Conservation (phyloP, 1,140 invertebrate species). For the Hylyphantes graminicola region DNA sequence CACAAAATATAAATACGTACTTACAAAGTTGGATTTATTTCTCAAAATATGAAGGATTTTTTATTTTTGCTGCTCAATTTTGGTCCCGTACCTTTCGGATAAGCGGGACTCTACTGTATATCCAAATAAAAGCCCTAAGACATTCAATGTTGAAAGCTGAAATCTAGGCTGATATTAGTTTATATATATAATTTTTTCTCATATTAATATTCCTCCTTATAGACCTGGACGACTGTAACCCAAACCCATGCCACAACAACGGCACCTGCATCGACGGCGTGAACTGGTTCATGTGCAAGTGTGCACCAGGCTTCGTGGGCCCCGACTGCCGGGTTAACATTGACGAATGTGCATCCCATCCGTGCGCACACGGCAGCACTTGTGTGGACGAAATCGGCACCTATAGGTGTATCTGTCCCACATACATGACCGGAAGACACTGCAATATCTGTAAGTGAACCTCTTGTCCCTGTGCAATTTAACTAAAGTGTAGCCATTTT, state of each 20-base stretch:
- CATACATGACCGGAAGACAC: slow-evolving; percentile 85
- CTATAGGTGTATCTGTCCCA: slow-evolving; percentile 86
- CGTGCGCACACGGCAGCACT: slow-evolving; percentile 64
- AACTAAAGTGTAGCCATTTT: too few relatives aligned
- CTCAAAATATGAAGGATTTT: too few relatives aligned
- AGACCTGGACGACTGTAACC: slow-evolving; percentile 65
- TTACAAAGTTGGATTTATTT: too few relatives aligned
- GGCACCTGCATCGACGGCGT: slow-evolving; percentile 75
- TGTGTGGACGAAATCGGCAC: slow-evolving; percentile 69
- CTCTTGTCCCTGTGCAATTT: background rate
- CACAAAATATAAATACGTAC: too few relatives aligned
- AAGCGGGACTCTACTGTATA: too few relatives aligned
- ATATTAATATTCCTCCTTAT: background rate
- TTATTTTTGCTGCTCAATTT: too few relatives aligned
- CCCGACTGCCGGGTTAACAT: slow-evolving; percentile 69
- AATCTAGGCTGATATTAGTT: too few relatives aligned
- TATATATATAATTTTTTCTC: too few relatives aligned
- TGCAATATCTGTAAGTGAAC: slow-evolving; percentile 74
- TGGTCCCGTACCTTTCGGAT: too few relatives aligned
- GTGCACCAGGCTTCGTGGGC: slow-evolving; percentile 77
- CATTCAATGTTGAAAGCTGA: too few relatives aligned
- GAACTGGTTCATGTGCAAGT: slow-evolving; percentile 80
- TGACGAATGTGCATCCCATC: slow-evolving; percentile 67
- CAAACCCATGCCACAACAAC: slow-evolving; percentile 68
- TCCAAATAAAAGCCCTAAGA: too few relatives aligned